Conservation (phyloP, 1,140 invertebrate genomes). For the Cheumatopsyche charites region DNA sequence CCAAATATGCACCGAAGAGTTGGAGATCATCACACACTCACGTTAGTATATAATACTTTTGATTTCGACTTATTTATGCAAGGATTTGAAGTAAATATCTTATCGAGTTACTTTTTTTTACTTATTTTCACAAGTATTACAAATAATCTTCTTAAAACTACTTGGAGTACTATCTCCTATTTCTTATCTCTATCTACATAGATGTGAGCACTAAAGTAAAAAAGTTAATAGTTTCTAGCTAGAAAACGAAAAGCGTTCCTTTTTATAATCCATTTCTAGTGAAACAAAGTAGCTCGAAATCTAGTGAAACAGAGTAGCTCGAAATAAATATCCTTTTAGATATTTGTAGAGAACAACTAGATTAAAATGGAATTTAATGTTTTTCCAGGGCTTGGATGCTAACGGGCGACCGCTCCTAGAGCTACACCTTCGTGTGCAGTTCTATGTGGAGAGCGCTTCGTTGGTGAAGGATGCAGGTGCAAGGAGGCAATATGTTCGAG, state of each 20-base stretch:
- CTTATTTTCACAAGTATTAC: not conserved
- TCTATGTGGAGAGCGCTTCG: conserved; percentile 89
- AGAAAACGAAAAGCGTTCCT: no score
- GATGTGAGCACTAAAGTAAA: no score
- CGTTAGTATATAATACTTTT: conserved; percentile 66
- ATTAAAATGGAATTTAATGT: no score
- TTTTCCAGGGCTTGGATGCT: conserved; percentile 81
- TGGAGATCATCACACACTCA: conserved; percentile 92
- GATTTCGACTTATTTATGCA: no score
- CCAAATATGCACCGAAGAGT: conserved; percentile 94
- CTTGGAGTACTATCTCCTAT: not conserved
- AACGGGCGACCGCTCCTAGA: conserved; percentile 87
- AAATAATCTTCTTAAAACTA: no score
- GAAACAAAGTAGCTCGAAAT: no score
- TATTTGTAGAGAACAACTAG: no score
- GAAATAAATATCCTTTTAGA: no score
- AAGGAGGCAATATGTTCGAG: conserved; percentile 90
- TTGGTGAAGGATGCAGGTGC: conserved; percentile 89
- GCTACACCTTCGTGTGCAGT: conserved; percentile 92
- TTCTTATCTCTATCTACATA: no score
- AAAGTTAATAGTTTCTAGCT: no score
- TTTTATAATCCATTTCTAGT: no score
- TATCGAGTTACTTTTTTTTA: not conserved
- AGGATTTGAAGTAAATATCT: not conserved
- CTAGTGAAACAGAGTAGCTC: no score